phyloP scores from a whole-genome alignment of 1,140 invertebrate genomes.

The Rhopalosiphum maidis region DNA sequence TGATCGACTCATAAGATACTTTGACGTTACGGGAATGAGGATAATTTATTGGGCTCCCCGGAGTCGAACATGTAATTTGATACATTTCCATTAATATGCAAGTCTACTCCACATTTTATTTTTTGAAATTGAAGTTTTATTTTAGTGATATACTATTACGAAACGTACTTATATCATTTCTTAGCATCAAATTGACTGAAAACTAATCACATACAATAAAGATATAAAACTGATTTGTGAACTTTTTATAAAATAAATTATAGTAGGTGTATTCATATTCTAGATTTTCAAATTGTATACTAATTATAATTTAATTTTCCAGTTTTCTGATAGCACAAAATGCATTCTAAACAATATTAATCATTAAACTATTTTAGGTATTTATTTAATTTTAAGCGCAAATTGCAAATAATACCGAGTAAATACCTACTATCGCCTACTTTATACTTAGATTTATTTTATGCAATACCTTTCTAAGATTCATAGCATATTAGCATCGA shows the following conservation, averaged over 20 bases:
- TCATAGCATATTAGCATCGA: neutral
- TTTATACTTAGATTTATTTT: neutral
- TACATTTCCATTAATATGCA: neutral
- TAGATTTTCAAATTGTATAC: neutral
- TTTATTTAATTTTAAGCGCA: neutral
- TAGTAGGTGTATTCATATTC: neutral
- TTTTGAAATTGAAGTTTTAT: neutral
- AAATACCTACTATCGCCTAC: neutral
- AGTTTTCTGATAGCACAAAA: neutral
- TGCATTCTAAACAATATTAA: neutral
- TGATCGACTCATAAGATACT: neutral
- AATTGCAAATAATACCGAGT: neutral
- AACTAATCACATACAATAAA: neutral
- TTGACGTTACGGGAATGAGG: too few relatives aligned
- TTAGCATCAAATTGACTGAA: neutral
- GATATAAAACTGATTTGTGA: neutral
- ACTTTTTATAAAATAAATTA: neutral
- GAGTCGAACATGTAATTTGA: neutral
- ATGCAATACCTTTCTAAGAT: slow-evolving; percentile 2
- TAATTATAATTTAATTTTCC: slow-evolving; percentile 10
- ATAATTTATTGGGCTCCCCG: neutral
- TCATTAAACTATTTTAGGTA: slow-evolving; percentile 1
- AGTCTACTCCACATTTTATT: neutral
- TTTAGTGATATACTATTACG: neutral
- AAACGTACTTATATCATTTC: neutral